Percentiles rank a stretch among this genome's conserved stretches.
Evolutionary conservation across 2,797 vertebrate species (phyloP).

Genomic region (Sebastes vulpes): DNA sequence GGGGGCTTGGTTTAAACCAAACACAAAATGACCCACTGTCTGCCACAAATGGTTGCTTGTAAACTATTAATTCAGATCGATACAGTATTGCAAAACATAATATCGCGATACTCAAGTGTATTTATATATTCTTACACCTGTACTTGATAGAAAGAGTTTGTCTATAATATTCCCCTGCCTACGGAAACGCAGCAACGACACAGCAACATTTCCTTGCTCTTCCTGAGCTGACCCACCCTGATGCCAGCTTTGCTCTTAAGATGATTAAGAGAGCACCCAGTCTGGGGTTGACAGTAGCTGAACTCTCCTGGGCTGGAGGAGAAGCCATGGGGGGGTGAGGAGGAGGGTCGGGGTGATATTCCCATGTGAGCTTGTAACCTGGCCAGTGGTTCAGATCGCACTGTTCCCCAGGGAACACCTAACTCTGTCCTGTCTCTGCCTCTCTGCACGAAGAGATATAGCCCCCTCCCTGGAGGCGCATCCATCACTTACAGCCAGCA

Average conservation of each 20-base stretch:
- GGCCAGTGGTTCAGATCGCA: conserved; percentile 64
- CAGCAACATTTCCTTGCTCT: conserved; percentile 15
- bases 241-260: conserved; percentile 73
- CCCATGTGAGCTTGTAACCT: conserved; percentile 71
- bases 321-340: conserved; percentile 32
- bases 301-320: conserved; percentile 72
- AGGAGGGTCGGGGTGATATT: conserved; percentile 57
- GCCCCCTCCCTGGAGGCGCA: conserved; percentile 68
- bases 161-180: background rate
- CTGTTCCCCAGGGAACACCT: conserved; percentile 60
- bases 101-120: too few relatives aligned
- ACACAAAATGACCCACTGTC: too few relatives aligned
- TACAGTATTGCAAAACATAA: too few relatives aligned
- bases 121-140: too few relatives aligned
- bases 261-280: conserved; percentile 82
- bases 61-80: too few relatives aligned
- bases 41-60: too few relatives aligned
- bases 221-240: conserved; percentile 45
- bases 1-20: too few relatives aligned
- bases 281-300: conserved; percentile 70
- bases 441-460: conserved; percentile 70
- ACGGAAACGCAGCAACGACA: background rate
- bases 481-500: conserved; percentile 81
- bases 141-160: background rate
- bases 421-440: conserved; percentile 66